These are phyloP conservation scores for Oncorhynchus keta DNA, from an alignment of 2,113 vertebrate genomes.

Conservation along the genomic window DNA sequence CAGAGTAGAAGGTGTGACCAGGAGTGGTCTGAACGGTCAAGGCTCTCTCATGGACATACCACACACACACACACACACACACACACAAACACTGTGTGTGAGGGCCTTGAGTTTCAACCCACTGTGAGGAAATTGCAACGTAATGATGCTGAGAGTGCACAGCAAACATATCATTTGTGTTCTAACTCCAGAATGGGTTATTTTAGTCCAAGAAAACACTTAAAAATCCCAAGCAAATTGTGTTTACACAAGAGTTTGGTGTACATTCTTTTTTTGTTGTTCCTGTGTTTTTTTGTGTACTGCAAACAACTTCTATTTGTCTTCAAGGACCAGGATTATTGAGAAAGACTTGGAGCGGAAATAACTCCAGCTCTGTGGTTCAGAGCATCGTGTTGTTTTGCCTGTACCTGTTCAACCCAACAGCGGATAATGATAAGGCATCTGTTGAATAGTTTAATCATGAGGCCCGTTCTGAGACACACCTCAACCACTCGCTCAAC, in stretches of 20 bases:
- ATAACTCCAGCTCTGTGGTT: background rate
- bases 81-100: conserved; percentile 33
- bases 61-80: conserved; percentile 5
- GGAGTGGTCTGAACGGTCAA: conserved; percentile 20
- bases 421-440: conserved; percentile 27
- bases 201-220: conserved; percentile 67
- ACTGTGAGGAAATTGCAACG: conserved; percentile 57
- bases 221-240: conserved; percentile 60
- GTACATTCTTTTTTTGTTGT: conserved; percentile 21
- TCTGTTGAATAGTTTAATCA: conserved; percentile 47
- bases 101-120: conserved; percentile 36
- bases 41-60: background rate
- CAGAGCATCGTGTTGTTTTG: conserved; percentile 6
- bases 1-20: conserved; percentile 59
- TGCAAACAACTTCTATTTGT: conserved; percentile 38
- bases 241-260: conserved; percentile 57
- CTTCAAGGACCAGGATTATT: conserved; percentile 8
- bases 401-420: conserved; percentile 27
- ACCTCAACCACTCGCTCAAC: background rate
- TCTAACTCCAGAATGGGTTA: conserved; percentile 56
- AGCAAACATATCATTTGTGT: conserved; percentile 72
- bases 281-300: conserved; percentile 35
- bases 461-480: background rate
- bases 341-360: conserved; percentile 22
- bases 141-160: conserved; percentile 57